A percentile compares a stretch with the other conserved stretches of the same genome.
These are phyloP conservation scores for Eupithecia vulgata DNA, from an alignment of 2,888 invertebrate genomes.

Conservation along the genomic window DNA sequence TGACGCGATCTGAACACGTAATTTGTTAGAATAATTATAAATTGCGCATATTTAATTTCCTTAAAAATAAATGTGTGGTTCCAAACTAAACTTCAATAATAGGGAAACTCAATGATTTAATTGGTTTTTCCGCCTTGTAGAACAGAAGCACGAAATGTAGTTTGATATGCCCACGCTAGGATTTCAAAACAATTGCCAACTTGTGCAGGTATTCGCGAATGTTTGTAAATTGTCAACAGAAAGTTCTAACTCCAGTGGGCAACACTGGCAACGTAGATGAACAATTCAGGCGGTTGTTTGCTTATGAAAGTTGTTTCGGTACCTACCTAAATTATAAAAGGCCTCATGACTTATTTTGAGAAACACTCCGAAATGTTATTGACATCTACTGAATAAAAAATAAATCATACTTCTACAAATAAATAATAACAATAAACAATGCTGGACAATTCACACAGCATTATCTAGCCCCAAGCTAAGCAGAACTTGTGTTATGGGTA, in stretches of 20 bases:
- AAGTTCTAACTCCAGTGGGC: neutral
- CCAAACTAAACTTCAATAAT: conserved; percentile 16
- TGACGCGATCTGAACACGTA: no score
- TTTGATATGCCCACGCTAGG: conserved; percentile 7
- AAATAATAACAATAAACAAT: no score
- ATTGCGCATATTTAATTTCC: no score
- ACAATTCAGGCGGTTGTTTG: conserved; percentile 3
- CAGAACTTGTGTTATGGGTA: no score
- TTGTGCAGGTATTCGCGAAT: conserved; percentile 6
- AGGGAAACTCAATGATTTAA: conserved; percentile 21
- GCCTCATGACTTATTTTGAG: no score
- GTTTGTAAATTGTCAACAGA: conserved; percentile 9
- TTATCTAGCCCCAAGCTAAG: no score
- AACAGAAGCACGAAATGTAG: conserved; percentile 14
- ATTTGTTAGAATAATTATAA: no score
- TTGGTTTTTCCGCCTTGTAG: conserved; percentile 26
- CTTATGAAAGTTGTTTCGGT: neutral
- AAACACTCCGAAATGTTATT: no score
- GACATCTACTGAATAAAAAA: no score
- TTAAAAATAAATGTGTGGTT: no score
- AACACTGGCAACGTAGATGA: neutral
- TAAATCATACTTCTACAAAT: no score
- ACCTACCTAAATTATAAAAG: neutral
- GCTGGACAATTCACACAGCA: no score
- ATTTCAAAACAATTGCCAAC: conserved; percentile 14